Base-by-base conservation (phyloP, 2,797 vertebrate genomes). In the Cercopithecus mitis region DNA sequence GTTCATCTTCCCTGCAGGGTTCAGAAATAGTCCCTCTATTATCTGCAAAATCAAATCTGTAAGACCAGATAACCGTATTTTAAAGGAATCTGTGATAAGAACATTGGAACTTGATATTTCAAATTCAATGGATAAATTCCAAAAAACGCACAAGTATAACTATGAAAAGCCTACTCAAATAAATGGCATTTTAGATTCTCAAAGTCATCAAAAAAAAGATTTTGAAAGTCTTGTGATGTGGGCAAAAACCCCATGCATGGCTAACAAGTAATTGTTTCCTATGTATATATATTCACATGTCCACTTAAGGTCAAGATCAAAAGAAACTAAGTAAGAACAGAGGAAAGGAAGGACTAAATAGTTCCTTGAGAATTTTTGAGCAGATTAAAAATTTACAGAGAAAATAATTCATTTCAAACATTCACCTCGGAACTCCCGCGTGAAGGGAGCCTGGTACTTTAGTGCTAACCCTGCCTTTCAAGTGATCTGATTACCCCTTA, bases 361-460 rank as follows among this genome's bases (percentile, higher is more conserved):
- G 96, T 98, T 98, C 84, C 95, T 92, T 92, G 96, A 98, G 97
- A 98, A 97, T 97, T 91, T 98, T 98, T 98, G 98, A 98, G 98
- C 98, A 98, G 98, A 99, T 99, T 99, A 99, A 99, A 99, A 99
- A 99, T 99, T 99, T 98, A 99, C 97, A 96, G 87, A 98, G 98
- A 97, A 98, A 98, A 98, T 98, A 98, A 98, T 98, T 98, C 97
- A 98, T 98, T 96, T 90, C 97, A 98, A 98, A 98, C 98, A 98
- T 97, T 98, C 99, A 98, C 98, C 98, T 98, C 97, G 97, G 98
- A 98, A 98, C 81, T 72, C 39, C 81, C 97, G 88, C 97, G 96
- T 96, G 97, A 98, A 97, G 98, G 96, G 98, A 98, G 94, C 98
- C 98, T 97, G 98, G 98, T 98, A 98, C 99, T 93, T 99, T 98